A percentile compares a stretch with the other conserved stretches of the same genome.
Evolutionary conservation across 2,888 invertebrate species (phyloP).

Genomic region (Phymatocera aterrima): DNA sequence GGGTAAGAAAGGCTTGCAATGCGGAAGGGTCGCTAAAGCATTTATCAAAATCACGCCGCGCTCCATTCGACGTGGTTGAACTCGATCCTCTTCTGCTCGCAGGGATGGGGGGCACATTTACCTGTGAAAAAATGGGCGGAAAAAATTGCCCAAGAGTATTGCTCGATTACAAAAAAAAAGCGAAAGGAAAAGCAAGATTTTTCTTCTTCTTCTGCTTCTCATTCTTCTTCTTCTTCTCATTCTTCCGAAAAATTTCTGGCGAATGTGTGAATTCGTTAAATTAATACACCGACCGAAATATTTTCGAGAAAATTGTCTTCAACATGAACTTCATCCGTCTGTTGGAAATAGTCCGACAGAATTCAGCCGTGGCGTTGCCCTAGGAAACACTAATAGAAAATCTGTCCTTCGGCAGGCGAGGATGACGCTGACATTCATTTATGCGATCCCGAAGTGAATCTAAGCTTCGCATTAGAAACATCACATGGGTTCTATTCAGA

Average conservation of each 20-base stretch:
- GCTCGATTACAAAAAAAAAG: too few species aligned
- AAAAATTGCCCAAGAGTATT: too few species aligned
- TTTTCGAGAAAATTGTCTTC: too few species aligned
- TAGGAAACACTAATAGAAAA: not conserved
- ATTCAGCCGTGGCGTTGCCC: not conserved
- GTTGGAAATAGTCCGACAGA: too few species aligned
- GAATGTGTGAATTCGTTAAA: too few species aligned
- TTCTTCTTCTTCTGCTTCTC: not conserved
- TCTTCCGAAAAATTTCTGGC: too few species aligned
- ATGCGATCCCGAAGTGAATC: slow-evolving; percentile 42
- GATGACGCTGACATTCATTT: slow-evolving; percentile 37
- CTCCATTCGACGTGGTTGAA: slow-evolving; percentile 6
- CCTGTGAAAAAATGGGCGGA: not conserved
- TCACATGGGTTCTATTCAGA: slow-evolving; percentile 64
- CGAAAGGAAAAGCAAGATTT: not conserved
- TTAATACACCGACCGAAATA: too few species aligned
- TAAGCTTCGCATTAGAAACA: slow-evolving; percentile 68
- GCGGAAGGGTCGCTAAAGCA: slow-evolving; percentile 1
- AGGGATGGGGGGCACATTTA: not conserved
- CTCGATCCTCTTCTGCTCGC: not conserved
- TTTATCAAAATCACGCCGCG: slow-evolving; percentile 35
- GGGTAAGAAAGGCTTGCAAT: slow-evolving; percentile 13
- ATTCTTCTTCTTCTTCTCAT: too few species aligned
- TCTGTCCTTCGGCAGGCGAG: not conserved
- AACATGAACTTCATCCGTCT: too few species aligned